Base-by-base conservation (phyloP, 2,797 vertebrate species). In the Craterocephalus amniculus region DNA sequence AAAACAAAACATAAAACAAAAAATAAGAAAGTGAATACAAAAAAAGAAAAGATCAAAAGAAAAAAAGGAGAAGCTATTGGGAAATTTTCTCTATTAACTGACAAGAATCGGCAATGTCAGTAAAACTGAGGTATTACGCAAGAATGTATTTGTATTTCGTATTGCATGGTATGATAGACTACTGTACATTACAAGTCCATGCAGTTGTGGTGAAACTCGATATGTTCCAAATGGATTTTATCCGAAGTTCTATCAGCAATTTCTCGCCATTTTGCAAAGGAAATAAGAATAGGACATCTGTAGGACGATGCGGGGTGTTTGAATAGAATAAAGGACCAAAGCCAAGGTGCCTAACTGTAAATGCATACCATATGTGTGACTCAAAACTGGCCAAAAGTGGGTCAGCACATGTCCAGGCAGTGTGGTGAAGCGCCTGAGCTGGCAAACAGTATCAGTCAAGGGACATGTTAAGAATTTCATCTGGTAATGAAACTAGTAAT, bases 301-400 rank as follows among this genome's bases (percentile, higher is more conserved):
- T 56, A 59, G 55, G 61, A 74, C 49, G 62, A 51, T 70, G 59
- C 51, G 26, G 38, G 67, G 74, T 71, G 80, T 79, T 70, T 80
- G 43, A 56, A 72, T 80, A 38, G 74, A 51, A 32, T 10, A 27
- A 67, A 62, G 75, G 69, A 83, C 18, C 8, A 31, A 18, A 60
- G 67, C 76, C 78, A 83, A 35, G 0, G 10, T 63, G 55, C 58
- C 72, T 72, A 51, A 24, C 70, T 70, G 16, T 63, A 70, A 79
- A 82, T 75, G 70, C 76, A 83, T 52, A 14, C 73, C 80, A 78
- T 67, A 64, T 56, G 69, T 81, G 76, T 81, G 76, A 78, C 35
- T 70, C 40, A 45, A 20, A 45, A 45, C 6, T 2, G 43, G 58
- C 61, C 80, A 76, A 83, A 51, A 48, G 36, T 38, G 16, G 16